These are phyloP conservation scores for Calyptommatus sinebrachiatus DNA, from an alignment of 2,113 vertebrate genomes.

Conservation along the genomic window DNA sequence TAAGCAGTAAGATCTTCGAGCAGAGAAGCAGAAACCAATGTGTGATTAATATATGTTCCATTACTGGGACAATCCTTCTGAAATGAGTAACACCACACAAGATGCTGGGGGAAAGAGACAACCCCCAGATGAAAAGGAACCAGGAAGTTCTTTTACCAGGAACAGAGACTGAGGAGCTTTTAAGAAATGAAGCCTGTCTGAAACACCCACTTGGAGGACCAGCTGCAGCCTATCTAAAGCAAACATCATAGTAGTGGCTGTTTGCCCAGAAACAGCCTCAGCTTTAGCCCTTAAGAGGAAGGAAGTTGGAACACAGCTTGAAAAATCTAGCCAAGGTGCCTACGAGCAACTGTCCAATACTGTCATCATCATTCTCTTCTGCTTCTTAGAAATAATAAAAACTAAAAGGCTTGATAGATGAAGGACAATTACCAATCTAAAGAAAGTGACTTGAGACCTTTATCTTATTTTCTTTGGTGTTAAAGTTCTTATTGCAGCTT, in stretches of 20 bases:
- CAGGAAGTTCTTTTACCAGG: slow-evolving; percentile 5
- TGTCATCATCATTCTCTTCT: slow-evolving; percentile 10
- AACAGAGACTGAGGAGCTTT: slow-evolving; percentile 27
- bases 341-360: background rate
- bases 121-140: slow-evolving; percentile 12
- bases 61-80: background rate
- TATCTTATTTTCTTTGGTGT: slow-evolving; percentile 35
- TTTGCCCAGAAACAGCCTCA: slow-evolving; percentile 60
- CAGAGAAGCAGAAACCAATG: background rate
- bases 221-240: slow-evolving; percentile 57
- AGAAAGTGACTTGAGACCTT: background rate
- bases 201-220: slow-evolving; percentile 45
- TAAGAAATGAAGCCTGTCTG: slow-evolving; percentile 25
- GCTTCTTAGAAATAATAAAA: background rate
- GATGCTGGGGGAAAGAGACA: background rate
- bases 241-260: slow-evolving; percentile 43
- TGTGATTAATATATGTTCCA: background rate
- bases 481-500: slow-evolving; percentile 20
- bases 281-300: slow-evolving; percentile 44
- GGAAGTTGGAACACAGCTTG: slow-evolving; percentile 20
- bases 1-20: background rate
- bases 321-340: slow-evolving; percentile 17
- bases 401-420: background rate
- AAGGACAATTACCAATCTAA: background rate
- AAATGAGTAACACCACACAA: slow-evolving; percentile 1